Percentiles rank a stretch among this genome's conserved stretches.
Conservation (phyloP, 1,140 invertebrate genomes). For the Tyrophagus putrescentiae region DNA sequence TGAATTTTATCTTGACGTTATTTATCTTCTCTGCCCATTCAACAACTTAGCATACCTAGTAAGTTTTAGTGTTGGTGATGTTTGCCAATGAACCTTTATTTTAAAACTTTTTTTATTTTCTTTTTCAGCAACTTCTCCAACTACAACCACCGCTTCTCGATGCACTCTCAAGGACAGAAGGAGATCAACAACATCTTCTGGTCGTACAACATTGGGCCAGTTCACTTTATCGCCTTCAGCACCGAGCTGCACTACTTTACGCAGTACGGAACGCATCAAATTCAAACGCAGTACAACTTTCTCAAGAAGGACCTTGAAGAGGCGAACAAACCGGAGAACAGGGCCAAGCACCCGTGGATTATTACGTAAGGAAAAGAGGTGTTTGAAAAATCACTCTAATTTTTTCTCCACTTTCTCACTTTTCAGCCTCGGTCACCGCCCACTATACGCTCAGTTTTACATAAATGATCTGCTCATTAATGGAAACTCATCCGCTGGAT, state of each 20-base stretch:
- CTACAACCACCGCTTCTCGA: slow-evolving; percentile 57
- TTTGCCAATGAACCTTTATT: background rate
- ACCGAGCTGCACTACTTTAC: slow-evolving; percentile 88
- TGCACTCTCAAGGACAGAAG: slow-evolving; percentile 24
- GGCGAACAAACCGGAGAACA: slow-evolving; percentile 43
- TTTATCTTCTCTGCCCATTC: slow-evolving; percentile 17
- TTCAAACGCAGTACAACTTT: slow-evolving; percentile 77
- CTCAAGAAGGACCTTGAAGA: slow-evolving; percentile 57
- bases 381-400: slow-evolving; percentile 29
- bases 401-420: background rate
- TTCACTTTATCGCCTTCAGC: slow-evolving; percentile 76
- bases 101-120: background rate
- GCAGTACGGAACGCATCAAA: slow-evolving; percentile 60
- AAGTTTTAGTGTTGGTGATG: slow-evolving; percentile 34
- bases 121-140: slow-evolving; percentile 55
- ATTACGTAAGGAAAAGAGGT: slow-evolving; percentile 58
- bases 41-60: slow-evolving; percentile 50
- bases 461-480: slow-evolving; percentile 25
- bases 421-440: slow-evolving; percentile 79
- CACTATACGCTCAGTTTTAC: slow-evolving; percentile 75
- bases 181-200: slow-evolving; percentile 28
- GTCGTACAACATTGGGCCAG: slow-evolving; percentile 58
- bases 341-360: slow-evolving; percentile 70
- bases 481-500: slow-evolving; percentile 25
- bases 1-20: slow-evolving; percentile 37